Conservation (phyloP, 2,888 invertebrate species). For the Colostygia pectinataria region DNA sequence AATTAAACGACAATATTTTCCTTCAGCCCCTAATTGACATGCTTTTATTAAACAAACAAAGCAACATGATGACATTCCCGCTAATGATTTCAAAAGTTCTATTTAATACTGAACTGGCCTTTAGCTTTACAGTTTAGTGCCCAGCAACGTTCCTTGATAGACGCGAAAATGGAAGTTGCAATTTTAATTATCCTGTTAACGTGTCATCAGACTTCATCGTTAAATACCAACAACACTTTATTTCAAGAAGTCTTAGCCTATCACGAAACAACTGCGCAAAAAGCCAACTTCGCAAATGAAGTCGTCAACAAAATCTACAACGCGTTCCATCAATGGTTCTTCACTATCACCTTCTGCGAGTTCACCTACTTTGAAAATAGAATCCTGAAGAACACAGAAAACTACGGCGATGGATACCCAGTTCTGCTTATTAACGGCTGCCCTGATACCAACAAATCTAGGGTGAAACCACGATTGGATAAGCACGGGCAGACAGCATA, state of each 20-base stretch:
- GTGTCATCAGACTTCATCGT: conserved; percentile 34
- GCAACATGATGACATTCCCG: conserved; percentile 48
- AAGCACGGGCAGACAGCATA: conserved; percentile 71
- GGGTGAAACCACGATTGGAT: conserved; percentile 63
- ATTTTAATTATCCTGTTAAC: conserved; percentile 42
- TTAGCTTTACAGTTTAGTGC: conserved; percentile 51
- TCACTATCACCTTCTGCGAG: conserved; percentile 72
- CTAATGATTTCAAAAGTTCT: conserved; percentile 61
- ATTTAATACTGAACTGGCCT: conserved; percentile 48
- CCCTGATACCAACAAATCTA: conserved; percentile 52
- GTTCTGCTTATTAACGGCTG: conserved; percentile 71
- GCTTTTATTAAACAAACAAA: conserved; percentile 60
- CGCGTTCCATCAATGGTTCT: conserved; percentile 71
- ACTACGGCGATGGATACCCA: conserved; percentile 63
- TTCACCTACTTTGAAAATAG: conserved; percentile 76
- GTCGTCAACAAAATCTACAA: conserved; percentile 68
- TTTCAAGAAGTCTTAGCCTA: conserved; percentile 58
- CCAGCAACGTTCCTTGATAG: conserved; percentile 32
- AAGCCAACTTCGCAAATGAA: conserved; percentile 61
- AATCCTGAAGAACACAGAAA: conserved; percentile 70
- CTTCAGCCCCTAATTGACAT: conserved; percentile 70
- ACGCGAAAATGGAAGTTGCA: conserved; percentile 40
- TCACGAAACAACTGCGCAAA: conserved; percentile 53
- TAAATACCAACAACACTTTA: conserved; percentile 32
- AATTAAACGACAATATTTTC: conserved; percentile 66